phyloP scores from a whole-genome alignment of 2,888 invertebrate genomes.

The Acanthosoma haemorrhoidale region DNA sequence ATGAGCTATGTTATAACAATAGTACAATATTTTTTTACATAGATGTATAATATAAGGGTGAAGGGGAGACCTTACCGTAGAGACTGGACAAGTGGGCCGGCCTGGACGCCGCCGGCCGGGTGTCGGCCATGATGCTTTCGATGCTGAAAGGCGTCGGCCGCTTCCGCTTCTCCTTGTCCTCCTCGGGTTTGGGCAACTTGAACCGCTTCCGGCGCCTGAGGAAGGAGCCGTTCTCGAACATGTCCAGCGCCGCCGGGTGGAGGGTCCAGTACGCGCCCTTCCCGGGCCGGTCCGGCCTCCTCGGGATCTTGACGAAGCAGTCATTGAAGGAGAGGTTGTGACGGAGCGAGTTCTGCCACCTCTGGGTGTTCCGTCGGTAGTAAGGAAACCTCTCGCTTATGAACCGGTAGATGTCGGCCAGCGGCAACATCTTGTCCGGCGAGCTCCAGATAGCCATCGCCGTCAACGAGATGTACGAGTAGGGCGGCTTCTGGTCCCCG shows the following conservation, averaged over 20 bases:
- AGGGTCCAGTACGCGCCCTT: conserved; percentile 83
- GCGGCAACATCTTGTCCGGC: conserved; percentile 89
- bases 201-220: conserved; percentile 70
- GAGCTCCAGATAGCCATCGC: conserved; percentile 99
- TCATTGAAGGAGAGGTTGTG: conserved; percentile 95
- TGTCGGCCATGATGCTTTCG: conserved; percentile 46
- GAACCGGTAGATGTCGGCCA: conserved; percentile 86
- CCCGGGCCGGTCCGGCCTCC: conserved; percentile 70
- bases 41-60: no score
- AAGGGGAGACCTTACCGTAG: neutral
- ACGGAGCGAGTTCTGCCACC: conserved; percentile 71
- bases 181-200: conserved; percentile 42
- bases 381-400: conserved; percentile 87
- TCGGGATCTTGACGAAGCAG: conserved; percentile 88
- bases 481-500: conserved; percentile 98
- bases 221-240: conserved; percentile 85
- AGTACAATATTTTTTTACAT: neutral
- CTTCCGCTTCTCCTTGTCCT: conserved; percentile 38
- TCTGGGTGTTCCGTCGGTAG: conserved; percentile 74
- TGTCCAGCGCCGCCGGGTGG: conserved; percentile 71
- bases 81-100: neutral
- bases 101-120: conserved; percentile 27
- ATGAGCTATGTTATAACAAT: neutral
- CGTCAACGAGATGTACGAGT: conserved; percentile 96
- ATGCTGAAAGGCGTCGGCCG: conserved; percentile 42